A percentile compares a stretch with the other conserved stretches of the same genome.
phyloP scores from a whole-genome alignment of 2,888 invertebrate genomes.

The Caenorhabditis angaria region DNA sequence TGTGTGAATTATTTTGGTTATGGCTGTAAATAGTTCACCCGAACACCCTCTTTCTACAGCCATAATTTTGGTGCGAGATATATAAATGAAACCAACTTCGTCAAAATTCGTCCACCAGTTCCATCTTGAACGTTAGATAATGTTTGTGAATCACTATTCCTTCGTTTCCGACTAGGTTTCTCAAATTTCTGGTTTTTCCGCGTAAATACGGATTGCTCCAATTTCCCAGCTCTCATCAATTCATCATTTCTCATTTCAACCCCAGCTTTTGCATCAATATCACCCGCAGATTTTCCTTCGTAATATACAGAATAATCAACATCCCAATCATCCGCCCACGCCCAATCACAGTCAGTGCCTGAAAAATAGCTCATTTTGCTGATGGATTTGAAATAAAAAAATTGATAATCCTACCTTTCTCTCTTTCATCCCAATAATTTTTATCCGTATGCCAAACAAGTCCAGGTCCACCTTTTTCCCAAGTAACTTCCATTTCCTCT shows the following conservation, averaged over 20 bases:
- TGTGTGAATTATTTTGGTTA: background rate
- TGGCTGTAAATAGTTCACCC: too few species aligned
- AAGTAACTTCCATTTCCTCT: slow-evolving; percentile 72
- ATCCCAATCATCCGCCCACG: slow-evolving; percentile 77
- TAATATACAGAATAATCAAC: slow-evolving; percentile 77
- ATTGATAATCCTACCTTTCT: slow-evolving; percentile 51
- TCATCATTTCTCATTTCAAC: slow-evolving; percentile 74
- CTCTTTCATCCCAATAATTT: slow-evolving; percentile 75
- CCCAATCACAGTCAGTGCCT: slow-evolving; percentile 74
- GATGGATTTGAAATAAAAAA: background rate
- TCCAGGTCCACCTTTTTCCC: slow-evolving; percentile 78
- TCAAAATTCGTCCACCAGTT: slow-evolving; percentile 42
- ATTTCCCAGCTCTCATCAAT: slow-evolving; percentile 39
- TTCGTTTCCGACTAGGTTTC: slow-evolving; percentile 44
- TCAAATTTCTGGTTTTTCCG: slow-evolving; percentile 15
- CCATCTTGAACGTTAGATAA: slow-evolving; percentile 58
- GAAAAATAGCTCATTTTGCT: slow-evolving; percentile 2
- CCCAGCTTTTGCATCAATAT: slow-evolving; percentile 75
- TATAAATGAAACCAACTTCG: slow-evolving; percentile 21
- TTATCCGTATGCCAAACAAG: slow-evolving; percentile 77
- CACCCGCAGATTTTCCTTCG: slow-evolving; percentile 73
- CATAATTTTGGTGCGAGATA: too few species aligned
- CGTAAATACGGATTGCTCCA: slow-evolving; percentile 43
- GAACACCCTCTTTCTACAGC: too few species aligned
- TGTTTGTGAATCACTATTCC: slow-evolving; percentile 63